phyloP scores from a whole-genome alignment of 1,140 invertebrate genomes.

The Rhyacophila brunnea region DNA sequence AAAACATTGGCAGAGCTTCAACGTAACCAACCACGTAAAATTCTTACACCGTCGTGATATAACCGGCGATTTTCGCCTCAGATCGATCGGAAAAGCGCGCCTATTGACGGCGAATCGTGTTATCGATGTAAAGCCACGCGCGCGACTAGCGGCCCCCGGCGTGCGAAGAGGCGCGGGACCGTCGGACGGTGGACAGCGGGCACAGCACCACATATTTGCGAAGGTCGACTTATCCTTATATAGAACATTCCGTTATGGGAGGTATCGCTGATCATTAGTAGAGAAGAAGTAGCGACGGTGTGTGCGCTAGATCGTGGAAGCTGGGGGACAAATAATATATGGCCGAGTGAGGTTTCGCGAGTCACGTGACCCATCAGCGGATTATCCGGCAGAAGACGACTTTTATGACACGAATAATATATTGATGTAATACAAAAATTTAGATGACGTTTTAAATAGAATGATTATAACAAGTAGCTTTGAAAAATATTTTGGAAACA shows the following conservation, averaged over 20 bases:
- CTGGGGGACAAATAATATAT: too few relatives aligned
- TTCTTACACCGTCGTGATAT: background rate
- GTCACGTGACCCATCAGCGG: too few relatives aligned
- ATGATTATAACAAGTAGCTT: too few relatives aligned
- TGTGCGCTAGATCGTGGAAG: too few relatives aligned
- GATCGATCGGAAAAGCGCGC: constrained; percentile 10
- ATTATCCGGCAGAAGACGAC: too few relatives aligned
- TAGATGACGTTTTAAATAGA: too few relatives aligned
- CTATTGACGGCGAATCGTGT: constrained; percentile 10
- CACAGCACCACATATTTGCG: constrained; percentile 25
- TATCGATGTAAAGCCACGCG: constrained; percentile 12
- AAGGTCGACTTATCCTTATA: constrained; percentile 37
- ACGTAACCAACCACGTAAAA: constrained; percentile 3
- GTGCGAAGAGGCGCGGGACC: background rate
- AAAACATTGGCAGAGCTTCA: background rate
- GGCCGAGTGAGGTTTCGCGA: too few relatives aligned
- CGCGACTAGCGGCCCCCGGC: constrained; percentile 7
- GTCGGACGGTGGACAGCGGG: constrained; percentile 8
- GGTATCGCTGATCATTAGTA: constrained; percentile 12
- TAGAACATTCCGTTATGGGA: constrained; percentile 29
- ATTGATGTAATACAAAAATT: too few relatives aligned
- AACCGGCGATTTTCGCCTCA: constrained; percentile 1
- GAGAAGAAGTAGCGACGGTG: background rate
- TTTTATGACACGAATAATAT: too few relatives aligned
- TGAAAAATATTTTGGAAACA: too few relatives aligned